Evolutionary conservation across 2,888 invertebrate species (phyloP).

Genomic region (Pocota personata): DNA sequence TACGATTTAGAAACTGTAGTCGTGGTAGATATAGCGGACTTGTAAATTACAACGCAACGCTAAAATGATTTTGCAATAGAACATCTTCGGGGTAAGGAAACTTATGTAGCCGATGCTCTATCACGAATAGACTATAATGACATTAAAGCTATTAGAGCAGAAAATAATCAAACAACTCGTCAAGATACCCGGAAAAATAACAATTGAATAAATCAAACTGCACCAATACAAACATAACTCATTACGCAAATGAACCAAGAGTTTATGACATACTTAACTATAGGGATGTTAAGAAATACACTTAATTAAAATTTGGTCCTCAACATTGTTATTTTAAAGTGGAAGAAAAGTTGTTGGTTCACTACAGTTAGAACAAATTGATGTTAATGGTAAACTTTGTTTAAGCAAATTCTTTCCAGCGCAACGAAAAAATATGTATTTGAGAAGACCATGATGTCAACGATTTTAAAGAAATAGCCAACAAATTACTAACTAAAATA

Average conservation of each 20-base stretch:
- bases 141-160: constrained; percentile 11
- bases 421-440: background rate
- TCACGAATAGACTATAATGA: constrained; percentile 25
- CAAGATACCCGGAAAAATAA: too few relatives aligned
- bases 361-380: constrained; percentile 21
- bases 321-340: constrained; percentile 3
- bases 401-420: constrained; percentile 41
- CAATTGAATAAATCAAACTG: too few relatives aligned
- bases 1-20: too few relatives aligned
- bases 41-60: too few relatives aligned
- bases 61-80: too few relatives aligned
- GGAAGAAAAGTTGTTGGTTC: constrained; percentile 16
- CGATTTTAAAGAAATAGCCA: too few relatives aligned
- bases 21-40: too few relatives aligned
- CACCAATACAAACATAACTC: background rate
- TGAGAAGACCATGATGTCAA: too few relatives aligned
- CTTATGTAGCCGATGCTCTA: background rate
- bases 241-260: background rate
- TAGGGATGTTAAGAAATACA: constrained; percentile 14
- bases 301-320: constrained; percentile 5
- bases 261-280: constrained; percentile 17
- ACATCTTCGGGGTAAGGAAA: too few relatives aligned
- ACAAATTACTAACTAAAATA: too few relatives aligned
- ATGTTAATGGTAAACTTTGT: constrained; percentile 32
- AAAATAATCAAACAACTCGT: background rate